phyloP scores from a whole-genome alignment of 2,888 invertebrate species.

The Acronicta alni region DNA sequence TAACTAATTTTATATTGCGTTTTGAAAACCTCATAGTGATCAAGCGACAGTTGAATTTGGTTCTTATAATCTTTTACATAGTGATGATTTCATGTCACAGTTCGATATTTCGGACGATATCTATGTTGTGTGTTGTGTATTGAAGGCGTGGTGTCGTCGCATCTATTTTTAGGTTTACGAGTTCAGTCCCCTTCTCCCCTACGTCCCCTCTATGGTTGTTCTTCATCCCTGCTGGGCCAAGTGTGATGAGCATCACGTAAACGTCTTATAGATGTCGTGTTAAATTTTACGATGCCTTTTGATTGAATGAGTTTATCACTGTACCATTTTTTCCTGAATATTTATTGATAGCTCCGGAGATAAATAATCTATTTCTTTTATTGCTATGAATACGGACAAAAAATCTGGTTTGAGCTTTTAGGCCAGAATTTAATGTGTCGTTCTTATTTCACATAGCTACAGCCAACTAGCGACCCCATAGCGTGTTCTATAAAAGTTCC shows the following conservation, averaged over 20 bases:
- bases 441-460: slow-evolving; percentile 17
- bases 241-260: slow-evolving; percentile 61
- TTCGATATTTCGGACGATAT: slow-evolving; percentile 47
- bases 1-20: slow-evolving; percentile 43
- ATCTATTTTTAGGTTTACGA: slow-evolving; percentile 87
- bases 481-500: slow-evolving; percentile 57
- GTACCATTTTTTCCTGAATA: slow-evolving; percentile 20
- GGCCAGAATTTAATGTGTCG: slow-evolving; percentile 18
- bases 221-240: slow-evolving; percentile 62
- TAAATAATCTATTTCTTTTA: slow-evolving; percentile 28
- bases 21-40: slow-evolving; percentile 38
- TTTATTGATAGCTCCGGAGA: slow-evolving; percentile 7
- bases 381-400: slow-evolving; percentile 6
- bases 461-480: slow-evolving; percentile 47
- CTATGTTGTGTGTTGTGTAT: slow-evolving; percentile 58
- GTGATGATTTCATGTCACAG: slow-evolving; percentile 48
- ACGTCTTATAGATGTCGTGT: slow-evolving; percentile 44
- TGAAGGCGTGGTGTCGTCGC: slow-evolving; percentile 73
- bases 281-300: slow-evolving; percentile 44
- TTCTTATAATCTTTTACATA: slow-evolving; percentile 55
- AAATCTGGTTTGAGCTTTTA: neutral
- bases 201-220: slow-evolving; percentile 57
- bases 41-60: slow-evolving; percentile 52
- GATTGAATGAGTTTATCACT: slow-evolving; percentile 46
- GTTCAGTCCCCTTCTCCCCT: slow-evolving; percentile 78